Evolutionary conservation across 1,140 invertebrate genomes (phyloP).

Genomic region (Drosophila kepulauana): DNA sequence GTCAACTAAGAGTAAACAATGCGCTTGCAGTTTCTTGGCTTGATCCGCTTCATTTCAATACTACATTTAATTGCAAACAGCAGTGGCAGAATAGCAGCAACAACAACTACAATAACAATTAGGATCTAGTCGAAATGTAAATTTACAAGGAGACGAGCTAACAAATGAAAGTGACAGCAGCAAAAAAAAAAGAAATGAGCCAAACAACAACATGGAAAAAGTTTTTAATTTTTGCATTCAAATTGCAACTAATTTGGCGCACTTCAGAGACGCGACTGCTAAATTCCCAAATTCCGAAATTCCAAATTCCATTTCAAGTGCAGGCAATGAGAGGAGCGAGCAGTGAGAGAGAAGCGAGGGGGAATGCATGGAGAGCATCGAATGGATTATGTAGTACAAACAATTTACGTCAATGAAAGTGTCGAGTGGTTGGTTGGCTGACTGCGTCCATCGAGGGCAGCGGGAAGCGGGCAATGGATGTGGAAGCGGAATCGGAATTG

Average conservation of each 20-base stretch:
- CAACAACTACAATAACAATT: constrained; percentile 14
- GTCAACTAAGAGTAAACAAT: neutral
- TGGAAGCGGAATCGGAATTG: neutral
- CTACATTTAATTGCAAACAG: constrained; percentile 35
- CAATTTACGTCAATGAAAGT: constrained; percentile 79
- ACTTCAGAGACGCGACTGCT: constrained; percentile 33
- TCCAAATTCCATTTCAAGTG: constrained; percentile 69
- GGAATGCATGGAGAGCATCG: neutral
- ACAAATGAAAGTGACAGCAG: constrained; percentile 39
- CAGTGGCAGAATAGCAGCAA: neutral
- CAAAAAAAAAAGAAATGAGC: constrained; percentile 6
- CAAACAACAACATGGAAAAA: constrained; percentile 31
- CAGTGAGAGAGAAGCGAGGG: neutral
- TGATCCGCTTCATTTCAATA: constrained; percentile 24
- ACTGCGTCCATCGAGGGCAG: no score
- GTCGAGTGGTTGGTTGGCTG: constrained; percentile 40
- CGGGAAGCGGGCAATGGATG: no score
- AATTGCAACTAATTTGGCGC: constrained; percentile 80
- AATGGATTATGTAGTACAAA: constrained; percentile 63
- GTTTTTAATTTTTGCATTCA: constrained; percentile 75
- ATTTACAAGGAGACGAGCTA: constrained; percentile 19
- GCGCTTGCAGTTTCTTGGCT: neutral
- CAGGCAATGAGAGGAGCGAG: constrained; percentile 47
- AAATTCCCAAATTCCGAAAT: constrained; percentile 1
- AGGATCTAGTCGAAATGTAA: neutral